Conservation (phyloP, 2,113 vertebrate species). For the Prunella fulvescens region DNA sequence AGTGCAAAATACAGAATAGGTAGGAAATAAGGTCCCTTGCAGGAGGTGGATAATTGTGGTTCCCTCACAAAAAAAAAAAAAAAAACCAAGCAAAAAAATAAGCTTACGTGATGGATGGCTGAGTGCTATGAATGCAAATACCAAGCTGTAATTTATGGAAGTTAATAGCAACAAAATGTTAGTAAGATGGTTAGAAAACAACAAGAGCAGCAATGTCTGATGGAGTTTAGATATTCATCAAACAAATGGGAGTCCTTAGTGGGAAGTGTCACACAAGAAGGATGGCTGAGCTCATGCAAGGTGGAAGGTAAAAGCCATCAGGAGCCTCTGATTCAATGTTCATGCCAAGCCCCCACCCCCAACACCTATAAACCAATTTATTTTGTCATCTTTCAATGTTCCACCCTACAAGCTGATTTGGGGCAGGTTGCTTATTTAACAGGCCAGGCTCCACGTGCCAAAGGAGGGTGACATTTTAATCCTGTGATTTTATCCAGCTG, state of each 20-base stretch:
- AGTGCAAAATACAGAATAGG: neutral
- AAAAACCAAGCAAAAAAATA: neutral
- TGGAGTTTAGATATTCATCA: conserved; percentile 58
- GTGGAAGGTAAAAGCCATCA: conserved; percentile 43
- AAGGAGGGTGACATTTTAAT: neutral
- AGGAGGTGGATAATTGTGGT: neutral
- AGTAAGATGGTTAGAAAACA: conserved; percentile 18
- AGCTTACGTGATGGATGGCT: neutral
- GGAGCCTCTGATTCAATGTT: conserved; percentile 3
- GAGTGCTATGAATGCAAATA: conserved; percentile 37
- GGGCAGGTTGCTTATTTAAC: neutral
- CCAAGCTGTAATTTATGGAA: conserved; percentile 32
- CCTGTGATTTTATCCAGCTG: neutral
- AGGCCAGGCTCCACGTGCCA: neutral
- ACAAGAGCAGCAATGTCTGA: conserved; percentile 29
- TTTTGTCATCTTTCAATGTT: neutral
- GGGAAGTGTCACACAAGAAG: conserved; percentile 44
- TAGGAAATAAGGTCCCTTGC: neutral
- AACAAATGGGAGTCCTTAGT: conserved; percentile 34
- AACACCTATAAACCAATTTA: neutral
- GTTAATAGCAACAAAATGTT: conserved; percentile 61
- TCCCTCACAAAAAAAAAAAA: neutral
- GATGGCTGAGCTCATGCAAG: conserved; percentile 26
- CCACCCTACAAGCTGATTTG: neutral
- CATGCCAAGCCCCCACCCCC: neutral